These are phyloP conservation scores for Gisinianus flammeolus DNA, from an alignment of 2,888 invertebrate genomes.

Conservation along the genomic window DNA sequence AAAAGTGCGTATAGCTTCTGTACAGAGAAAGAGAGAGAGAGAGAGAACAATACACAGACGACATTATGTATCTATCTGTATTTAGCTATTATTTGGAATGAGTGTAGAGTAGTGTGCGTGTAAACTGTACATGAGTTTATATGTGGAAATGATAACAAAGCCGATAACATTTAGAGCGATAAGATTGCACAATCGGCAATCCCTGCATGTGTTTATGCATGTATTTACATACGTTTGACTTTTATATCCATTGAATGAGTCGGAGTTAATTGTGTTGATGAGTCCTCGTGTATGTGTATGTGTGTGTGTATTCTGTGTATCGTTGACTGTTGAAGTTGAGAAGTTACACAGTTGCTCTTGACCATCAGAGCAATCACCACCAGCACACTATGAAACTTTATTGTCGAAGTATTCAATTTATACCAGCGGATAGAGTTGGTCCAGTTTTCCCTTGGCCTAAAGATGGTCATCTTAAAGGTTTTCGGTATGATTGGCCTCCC, in stretches of 20 bases:
- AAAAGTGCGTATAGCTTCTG: not conserved
- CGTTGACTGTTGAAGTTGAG: not conserved
- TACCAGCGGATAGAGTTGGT: constrained; percentile 54
- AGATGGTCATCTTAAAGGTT: constrained; percentile 54
- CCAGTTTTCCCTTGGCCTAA: constrained; percentile 56
- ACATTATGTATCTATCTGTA: not conserved
- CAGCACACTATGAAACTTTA: constrained; percentile 23
- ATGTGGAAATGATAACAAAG: not conserved
- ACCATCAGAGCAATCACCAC: constrained; percentile 31
- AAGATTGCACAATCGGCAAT: not conserved
- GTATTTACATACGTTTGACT: not conserved
- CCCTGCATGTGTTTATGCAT: not conserved
- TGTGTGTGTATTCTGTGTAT: not conserved
- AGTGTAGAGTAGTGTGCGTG: not conserved
- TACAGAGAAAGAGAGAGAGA: not conserved
- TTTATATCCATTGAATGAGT: not conserved
- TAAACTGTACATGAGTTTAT: no score
- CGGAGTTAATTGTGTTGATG: not conserved
- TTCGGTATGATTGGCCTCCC: constrained; percentile 58
- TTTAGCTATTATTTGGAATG: not conserved
- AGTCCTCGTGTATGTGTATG: not conserved
- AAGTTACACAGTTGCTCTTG: constrained; percentile 29
- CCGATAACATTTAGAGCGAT: constrained; percentile 3
- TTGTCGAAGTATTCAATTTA: constrained; percentile 48
- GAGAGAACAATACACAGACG: not conserved